Evolutionary conservation across 2,113 vertebrate species (phyloP), one percentile per base, ranked within the genome.

Genomic region (Thunnus thynnus): DNA sequence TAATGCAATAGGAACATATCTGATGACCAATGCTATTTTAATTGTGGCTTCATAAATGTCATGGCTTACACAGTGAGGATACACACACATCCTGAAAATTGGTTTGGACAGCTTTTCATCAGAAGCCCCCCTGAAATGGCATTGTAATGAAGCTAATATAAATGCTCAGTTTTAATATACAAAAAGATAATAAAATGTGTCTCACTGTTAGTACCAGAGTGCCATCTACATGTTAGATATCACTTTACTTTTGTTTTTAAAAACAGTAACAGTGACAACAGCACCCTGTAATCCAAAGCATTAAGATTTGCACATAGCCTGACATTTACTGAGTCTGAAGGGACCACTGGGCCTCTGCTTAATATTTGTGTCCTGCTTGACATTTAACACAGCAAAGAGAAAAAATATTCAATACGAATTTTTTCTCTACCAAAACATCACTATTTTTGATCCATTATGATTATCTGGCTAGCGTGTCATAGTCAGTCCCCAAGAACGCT

Each of bases 391-490:
- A 32, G 55, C 17, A 14, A 46, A 41, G 30, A 65, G 25, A 71
- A 70, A 70, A 55, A 65, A 9, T 46, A 57, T 58, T 65, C 10
- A 0, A 52, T 57, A 74, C 70, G n/a, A 84, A 74, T 78, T 13
- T 1, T 61, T 83, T 54, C 46, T 47, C 14, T 18, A 30, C 22
- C 22, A 60, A 75, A 78, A 78, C 83, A 78, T 81, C 60, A 5
- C 51, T 1, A 51, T 58, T 86, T 76, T 41, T 18, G 85, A 84
- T 87, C 75, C 78, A 69, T 76, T 67, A 80, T 76, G 66, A 85
- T 87, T 75, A 84, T 85, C 50, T 55, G 61, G 67, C 51, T 52
- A 48, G 55, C 8, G 67, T 86, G 84, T 80, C 73, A 84, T 27
- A 27, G 68, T 87, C 69, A 64, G 78, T 20, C 44, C 74, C 51